Conservation (phyloP, 2,797 vertebrate genomes). For the Peromyscus attwateri region DNA sequence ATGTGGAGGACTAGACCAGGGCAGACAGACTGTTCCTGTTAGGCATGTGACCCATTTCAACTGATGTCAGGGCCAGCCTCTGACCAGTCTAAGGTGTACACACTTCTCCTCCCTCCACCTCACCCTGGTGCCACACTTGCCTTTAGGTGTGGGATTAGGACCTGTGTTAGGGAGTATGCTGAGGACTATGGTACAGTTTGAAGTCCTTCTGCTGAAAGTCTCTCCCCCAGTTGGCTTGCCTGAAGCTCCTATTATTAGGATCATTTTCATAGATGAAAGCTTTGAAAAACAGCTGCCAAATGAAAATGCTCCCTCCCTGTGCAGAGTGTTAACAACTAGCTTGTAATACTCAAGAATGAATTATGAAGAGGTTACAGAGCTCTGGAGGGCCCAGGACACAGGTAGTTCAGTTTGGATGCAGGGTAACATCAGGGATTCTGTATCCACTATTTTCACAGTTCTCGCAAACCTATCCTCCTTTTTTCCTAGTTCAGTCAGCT, state of each 20-base stretch:
- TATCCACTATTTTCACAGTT: background rate
- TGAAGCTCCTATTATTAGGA: conserved; percentile 64
- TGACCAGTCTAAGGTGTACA: background rate
- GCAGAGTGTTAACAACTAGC: conserved; percentile 20
- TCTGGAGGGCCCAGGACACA: background rate
- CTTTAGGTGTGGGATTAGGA: conserved; percentile 12
- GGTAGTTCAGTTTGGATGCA: background rate
- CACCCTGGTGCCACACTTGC: background rate
- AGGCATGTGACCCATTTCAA: conserved; percentile 20
- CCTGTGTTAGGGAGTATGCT: conserved; percentile 10
- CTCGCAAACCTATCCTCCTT: background rate
- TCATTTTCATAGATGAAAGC: conserved; percentile 63
- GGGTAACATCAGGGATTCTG: background rate
- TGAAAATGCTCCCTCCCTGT: conserved; percentile 20
- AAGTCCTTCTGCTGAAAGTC: conserved; percentile 53
- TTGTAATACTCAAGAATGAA: conserved; percentile 19
- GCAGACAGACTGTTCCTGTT: conserved; percentile 28
- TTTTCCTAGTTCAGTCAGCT: conserved; percentile 26
- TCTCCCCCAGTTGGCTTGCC: conserved; percentile 42
- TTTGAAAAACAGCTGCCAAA: conserved; percentile 46
- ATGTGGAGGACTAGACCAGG: conserved; percentile 35
- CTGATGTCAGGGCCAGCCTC: background rate
- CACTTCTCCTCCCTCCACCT: background rate
- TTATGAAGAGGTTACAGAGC: conserved; percentile 31
- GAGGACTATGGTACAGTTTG: background rate